phyloP scores from a whole-genome alignment of 2,113 vertebrate species.

The Enhydra lutris region DNA sequence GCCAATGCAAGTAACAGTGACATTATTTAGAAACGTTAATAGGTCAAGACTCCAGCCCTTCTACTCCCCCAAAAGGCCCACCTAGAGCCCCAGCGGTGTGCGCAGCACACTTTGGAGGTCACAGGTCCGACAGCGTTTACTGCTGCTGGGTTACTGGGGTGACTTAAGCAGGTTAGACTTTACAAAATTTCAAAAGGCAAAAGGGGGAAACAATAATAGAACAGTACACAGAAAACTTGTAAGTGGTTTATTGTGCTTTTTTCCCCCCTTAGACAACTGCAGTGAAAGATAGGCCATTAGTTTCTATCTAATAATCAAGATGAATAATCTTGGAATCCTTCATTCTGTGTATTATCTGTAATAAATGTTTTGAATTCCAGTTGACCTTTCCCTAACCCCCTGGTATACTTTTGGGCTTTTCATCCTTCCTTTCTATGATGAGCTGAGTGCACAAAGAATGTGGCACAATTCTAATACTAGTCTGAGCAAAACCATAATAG shows the following conservation, averaged over 20 bases:
- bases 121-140: background rate
- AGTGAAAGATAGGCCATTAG: background rate
- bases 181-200: background rate
- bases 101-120: background rate
- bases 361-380: background rate
- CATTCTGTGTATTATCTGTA: background rate
- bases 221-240: background rate
- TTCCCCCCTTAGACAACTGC: background rate
- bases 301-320: background rate
- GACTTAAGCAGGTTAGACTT: background rate
- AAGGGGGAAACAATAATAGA: background rate
- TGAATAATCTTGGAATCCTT: background rate
- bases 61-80: background rate
- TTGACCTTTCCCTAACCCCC: background rate
- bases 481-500: slow-evolving; percentile 6
- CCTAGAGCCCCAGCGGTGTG: background rate
- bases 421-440: background rate
- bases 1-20: background rate
- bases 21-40: background rate
- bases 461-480: background rate
- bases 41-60: background rate
- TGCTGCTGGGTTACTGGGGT: background rate
- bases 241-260: background rate
- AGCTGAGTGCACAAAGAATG: background rate
- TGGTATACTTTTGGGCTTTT: background rate